Conservation (phyloP, 2,888 invertebrate species). For the Pammene aurita region DNA sequence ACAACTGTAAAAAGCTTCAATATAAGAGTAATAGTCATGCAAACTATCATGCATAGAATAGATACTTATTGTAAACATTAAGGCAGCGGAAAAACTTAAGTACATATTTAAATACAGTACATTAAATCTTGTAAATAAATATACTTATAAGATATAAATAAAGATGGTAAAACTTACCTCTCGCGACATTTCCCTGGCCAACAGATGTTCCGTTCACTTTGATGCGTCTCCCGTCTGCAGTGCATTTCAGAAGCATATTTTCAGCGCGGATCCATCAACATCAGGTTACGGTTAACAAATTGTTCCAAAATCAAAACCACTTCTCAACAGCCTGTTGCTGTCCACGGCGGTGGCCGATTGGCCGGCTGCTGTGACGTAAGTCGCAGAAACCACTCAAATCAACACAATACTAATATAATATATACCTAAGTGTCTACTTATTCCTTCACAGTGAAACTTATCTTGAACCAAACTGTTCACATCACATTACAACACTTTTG, state of each 20-base stretch:
- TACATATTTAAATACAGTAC: background rate
- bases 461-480: slow-evolving; percentile 55
- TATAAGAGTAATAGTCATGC: background rate
- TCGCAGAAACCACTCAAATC: slow-evolving; percentile 71
- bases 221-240: slow-evolving; percentile 79
- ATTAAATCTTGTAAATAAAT: slow-evolving; percentile 6
- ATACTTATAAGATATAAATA: slow-evolving; percentile 13
- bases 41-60: background rate
- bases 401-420: slow-evolving; percentile 62
- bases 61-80: background rate
- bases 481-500: slow-evolving; percentile 51
- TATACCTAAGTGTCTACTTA: slow-evolving; percentile 46
- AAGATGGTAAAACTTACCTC: slow-evolving; percentile 65
- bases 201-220: slow-evolving; percentile 76
- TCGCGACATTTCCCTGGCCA: slow-evolving; percentile 74
- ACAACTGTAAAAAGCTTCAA: no score
- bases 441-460: slow-evolving; percentile 28
- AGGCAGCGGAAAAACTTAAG: background rate
- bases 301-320: slow-evolving; percentile 63
- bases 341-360: slow-evolving; percentile 69
- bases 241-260: slow-evolving; percentile 81
- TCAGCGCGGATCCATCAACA: slow-evolving; percentile 65
- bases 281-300: slow-evolving; percentile 54
- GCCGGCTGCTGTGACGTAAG: slow-evolving; percentile 74
- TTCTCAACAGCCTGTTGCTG: slow-evolving; percentile 51